Evolutionary conservation across 2,113 vertebrate species (phyloP).

Genomic region (Nyctibius bracteatus): DNA sequence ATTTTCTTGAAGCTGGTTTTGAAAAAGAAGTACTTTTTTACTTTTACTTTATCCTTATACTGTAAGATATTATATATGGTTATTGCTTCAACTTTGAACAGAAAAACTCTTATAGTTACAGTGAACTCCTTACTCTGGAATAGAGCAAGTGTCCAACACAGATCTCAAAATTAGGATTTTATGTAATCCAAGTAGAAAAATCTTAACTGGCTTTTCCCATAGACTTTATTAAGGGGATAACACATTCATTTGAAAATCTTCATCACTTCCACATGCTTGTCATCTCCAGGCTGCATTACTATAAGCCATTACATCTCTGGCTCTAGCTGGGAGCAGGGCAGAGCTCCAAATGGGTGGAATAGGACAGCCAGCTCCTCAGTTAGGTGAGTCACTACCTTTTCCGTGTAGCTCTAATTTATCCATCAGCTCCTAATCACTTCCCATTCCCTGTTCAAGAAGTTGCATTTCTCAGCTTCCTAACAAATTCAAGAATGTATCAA

Average conservation of each 20-base stretch:
- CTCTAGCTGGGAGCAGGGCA: background rate
- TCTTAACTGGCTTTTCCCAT: background rate
- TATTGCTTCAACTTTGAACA: background rate
- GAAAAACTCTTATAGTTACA: background rate
- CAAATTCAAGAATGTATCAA: background rate
- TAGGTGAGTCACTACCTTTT: background rate
- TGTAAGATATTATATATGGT: background rate
- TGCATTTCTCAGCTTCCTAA: background rate
- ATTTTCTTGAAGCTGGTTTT: background rate
- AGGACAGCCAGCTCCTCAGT: background rate
- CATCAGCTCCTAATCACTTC: background rate
- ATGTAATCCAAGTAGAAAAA: background rate
- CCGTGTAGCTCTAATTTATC: background rate
- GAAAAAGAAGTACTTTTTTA: background rate
- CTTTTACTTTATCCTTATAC: background rate
- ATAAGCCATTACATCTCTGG: background rate
- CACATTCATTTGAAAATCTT: background rate
- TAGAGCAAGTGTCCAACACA: background rate
- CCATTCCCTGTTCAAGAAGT: background rate
- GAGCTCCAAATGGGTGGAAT: background rate
- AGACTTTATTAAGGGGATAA: background rate
- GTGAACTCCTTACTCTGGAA: background rate
- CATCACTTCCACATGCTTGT: background rate
- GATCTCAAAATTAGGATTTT: background rate
- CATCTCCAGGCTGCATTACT: background rate